Base-by-base conservation (phyloP, 2,888 invertebrate species). In the Anarsia innoxiella region DNA sequence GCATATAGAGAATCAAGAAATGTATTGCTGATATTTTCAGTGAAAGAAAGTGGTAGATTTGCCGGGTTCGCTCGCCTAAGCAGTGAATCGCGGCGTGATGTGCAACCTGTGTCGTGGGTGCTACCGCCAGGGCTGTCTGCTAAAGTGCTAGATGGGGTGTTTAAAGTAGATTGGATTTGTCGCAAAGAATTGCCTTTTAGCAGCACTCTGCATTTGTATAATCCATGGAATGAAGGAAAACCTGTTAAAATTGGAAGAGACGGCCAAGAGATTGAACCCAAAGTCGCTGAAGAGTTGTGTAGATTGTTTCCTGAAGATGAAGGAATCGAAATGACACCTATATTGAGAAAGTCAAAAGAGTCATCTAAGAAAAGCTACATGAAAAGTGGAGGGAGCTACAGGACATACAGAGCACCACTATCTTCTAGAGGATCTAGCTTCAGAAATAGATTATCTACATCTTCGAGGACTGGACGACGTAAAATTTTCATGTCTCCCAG, bases 191-290 rank as follows among this genome's bases (percentile, higher is more conserved):
- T 99, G 44, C 92, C 96, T 1, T 99, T 99, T 61, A 93, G 92
- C 51, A 93, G 93, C 61, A 97, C 97, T 1, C 89, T 93, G 53
- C 97, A 98, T 73, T 84, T 99, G 42, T 96, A 95, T 65, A 99
- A 99, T 83, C 93, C 96, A 3, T 99, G 97, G 97, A 99, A 99
- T 86, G 97, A 98, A 68, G 95, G 96, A 30, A 97, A 97, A 78
- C 97, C 97, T 39, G 98, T 99, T 0, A 99, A 99, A 87, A 98
- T 99, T 59, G 99, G 97, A n/a, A 88, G 99, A 45, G 99, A 99
- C 86, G 99, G 99, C 0, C 93, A 98, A 88, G 98, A 98, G 88
- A 96, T 99, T 51, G 98, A 98, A 70, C 97, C 97, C 2, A 90
- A 94, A 70, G 95, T 96, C 37, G 99, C 96, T 11, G 95, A 96